phyloP scores from a whole-genome alignment of 1,140 invertebrate species.

The Drosophila burlai region DNA sequence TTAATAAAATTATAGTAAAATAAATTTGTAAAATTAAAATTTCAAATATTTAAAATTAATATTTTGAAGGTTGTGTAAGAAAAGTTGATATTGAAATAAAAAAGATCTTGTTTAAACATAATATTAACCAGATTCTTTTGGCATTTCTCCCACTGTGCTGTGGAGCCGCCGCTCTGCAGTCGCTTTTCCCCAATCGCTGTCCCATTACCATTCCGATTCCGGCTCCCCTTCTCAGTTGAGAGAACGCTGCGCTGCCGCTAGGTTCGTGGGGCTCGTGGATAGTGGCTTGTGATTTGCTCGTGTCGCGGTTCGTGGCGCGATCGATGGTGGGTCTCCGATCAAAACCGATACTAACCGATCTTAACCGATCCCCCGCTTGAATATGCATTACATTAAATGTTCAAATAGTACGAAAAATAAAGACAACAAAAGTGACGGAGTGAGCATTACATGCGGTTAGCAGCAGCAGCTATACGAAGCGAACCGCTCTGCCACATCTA shows the following conservation, averaged over 20 bases:
- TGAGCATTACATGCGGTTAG: slow-evolving; percentile 49
- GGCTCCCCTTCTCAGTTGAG: slow-evolving; percentile 56
- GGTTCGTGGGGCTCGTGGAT: slow-evolving; percentile 46
- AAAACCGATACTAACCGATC: slow-evolving; percentile 26
- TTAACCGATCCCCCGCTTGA: slow-evolving; percentile 40
- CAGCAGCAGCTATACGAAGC: slow-evolving; percentile 16
- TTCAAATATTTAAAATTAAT: too few species aligned
- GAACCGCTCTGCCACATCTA: slow-evolving; percentile 55
- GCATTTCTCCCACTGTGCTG: slow-evolving; percentile 4
- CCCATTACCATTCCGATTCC: slow-evolving; percentile 14
- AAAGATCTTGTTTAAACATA: neutral
- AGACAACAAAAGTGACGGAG: slow-evolving; percentile 43
- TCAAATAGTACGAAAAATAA: slow-evolving; percentile 26
- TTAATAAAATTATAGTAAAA: too few species aligned
- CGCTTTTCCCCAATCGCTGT: slow-evolving; percentile 25
- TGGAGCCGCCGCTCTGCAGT: neutral
- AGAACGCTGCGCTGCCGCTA: slow-evolving; percentile 59
- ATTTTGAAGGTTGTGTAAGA: too few species aligned
- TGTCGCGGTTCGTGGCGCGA: slow-evolving; percentile 59
- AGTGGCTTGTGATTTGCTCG: slow-evolving; percentile 3
- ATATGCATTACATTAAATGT: slow-evolving; percentile 42
- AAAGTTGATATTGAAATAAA: too few species aligned
- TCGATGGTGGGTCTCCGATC: slow-evolving; percentile 34
- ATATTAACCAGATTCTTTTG: neutral
- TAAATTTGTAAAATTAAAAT: too few species aligned